phyloP scores from a whole-genome alignment of 2,888 invertebrate species.

The Platycheirus rosarum region DNA sequence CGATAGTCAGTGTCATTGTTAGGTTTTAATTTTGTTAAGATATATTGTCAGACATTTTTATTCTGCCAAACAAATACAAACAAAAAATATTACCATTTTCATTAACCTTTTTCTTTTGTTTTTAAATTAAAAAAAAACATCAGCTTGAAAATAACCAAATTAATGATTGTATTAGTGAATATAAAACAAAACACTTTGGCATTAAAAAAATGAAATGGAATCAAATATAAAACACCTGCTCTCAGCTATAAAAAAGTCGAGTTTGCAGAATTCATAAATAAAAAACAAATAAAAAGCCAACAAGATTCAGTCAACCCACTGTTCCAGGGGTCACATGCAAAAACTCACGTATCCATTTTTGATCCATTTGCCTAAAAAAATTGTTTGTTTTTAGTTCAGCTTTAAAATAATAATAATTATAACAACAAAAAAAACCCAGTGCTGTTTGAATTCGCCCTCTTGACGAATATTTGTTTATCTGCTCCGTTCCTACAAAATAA shows the following conservation, averaged over 20 bases:
- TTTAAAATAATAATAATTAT: neutral
- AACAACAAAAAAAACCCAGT: constrained; percentile 2
- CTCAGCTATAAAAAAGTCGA: neutral
- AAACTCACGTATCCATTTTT: neutral
- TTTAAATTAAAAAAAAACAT: neutral
- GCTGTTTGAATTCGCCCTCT: constrained; percentile 58
- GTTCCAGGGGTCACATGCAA: neutral
- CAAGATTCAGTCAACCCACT: constrained; percentile 8
- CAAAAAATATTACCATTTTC: too few species aligned
- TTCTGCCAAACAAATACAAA: too few species aligned
- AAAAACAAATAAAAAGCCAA: constrained; percentile 2
- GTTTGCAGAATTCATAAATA: neutral
- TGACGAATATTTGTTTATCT: constrained; percentile 45
- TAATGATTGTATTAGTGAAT: too few species aligned
- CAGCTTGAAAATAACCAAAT: neutral
- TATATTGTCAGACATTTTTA: too few species aligned
- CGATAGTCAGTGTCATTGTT: too few species aligned
- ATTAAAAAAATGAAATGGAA: too few species aligned
- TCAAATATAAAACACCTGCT: constrained; percentile 47
- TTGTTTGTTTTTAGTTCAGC: neutral
- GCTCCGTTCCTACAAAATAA: constrained; percentile 21
- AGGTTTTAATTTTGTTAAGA: too few species aligned
- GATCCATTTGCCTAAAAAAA: neutral
- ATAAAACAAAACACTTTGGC: too few species aligned
- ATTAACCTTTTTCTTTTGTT: too few species aligned